phyloP scores from a whole-genome alignment of 2,113 vertebrate species.

The Leiothrix lutea region DNA sequence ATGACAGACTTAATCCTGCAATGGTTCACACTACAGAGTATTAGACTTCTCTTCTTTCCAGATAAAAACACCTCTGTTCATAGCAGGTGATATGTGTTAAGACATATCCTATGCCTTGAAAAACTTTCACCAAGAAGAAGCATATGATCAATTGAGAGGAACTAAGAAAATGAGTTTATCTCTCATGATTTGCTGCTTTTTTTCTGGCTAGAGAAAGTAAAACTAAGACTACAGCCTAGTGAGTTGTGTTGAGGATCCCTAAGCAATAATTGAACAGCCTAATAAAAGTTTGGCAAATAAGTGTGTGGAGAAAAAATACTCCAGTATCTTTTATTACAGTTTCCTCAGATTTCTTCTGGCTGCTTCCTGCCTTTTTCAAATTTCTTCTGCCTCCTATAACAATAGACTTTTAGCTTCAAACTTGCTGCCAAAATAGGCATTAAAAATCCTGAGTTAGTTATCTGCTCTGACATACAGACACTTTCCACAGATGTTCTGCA shows the following conservation, averaged over 20 bases:
- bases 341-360: background rate
- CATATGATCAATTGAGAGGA: background rate
- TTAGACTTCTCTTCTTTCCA: background rate
- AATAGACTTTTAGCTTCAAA: slow-evolving; percentile 3
- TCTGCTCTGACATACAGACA: background rate
- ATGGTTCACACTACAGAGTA: background rate
- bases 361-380: slow-evolving; percentile 13
- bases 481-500: background rate
- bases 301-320: background rate
- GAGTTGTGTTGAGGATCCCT: slow-evolving; percentile 13
- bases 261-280: background rate
- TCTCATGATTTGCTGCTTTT: background rate
- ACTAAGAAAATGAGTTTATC: background rate
- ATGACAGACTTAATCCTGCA: background rate
- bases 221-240: background rate
- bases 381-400: slow-evolving; percentile 15
- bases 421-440: slow-evolving; percentile 48
- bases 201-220: slow-evolving; percentile 41
- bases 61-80: background rate
- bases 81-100: background rate
- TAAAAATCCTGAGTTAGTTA: slow-evolving; percentile 45
- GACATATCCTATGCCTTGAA: background rate
- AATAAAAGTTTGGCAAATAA: background rate
- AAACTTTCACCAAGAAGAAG: background rate
- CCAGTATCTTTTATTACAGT: background rate